phyloP scores from a whole-genome alignment of 1,140 invertebrate species.

The Mactra quadrangularis region DNA sequence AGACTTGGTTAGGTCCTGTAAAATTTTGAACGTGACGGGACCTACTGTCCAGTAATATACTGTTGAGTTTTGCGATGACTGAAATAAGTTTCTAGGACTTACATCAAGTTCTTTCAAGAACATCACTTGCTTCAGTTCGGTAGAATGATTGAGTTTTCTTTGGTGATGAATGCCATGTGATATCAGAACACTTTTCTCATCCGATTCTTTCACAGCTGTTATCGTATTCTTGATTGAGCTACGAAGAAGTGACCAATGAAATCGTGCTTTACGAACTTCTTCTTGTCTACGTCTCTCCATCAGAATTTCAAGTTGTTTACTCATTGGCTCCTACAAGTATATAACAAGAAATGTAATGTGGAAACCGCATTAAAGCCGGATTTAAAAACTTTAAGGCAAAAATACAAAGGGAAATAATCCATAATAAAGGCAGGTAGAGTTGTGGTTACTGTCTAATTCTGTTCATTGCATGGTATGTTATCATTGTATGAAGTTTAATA shows the following conservation, averaged over 20 bases:
- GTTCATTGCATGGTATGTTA: no score
- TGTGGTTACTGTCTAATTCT: no score
- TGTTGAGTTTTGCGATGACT: no score
- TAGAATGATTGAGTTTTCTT: conserved; percentile 76
- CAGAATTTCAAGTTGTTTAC: conserved; percentile 72
- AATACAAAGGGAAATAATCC: no score
- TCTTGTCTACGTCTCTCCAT: conserved; percentile 66
- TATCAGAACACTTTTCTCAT: conserved; percentile 73
- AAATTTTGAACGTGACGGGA: no score
- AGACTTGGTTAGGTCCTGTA: no score
- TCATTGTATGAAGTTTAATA: no score
- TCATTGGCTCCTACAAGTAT: conserved; percentile 61
- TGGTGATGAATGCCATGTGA: conserved; percentile 80
- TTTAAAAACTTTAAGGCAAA: no score
- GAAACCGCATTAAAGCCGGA: no score
- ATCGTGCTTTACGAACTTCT: conserved; percentile 68
- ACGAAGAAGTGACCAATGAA: conserved; percentile 76
- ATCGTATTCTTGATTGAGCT: conserved; percentile 74
- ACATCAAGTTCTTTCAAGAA: conserved; percentile 77
- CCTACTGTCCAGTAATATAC: no score
- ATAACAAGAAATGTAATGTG: no score
- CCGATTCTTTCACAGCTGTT: conserved; percentile 71
- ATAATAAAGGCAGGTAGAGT: no score
- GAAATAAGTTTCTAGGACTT: conserved; percentile 8
- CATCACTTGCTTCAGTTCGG: conserved; percentile 71